Base-by-base conservation (phyloP, 2,113 vertebrate genomes). In the Corythoichthys intestinalis region DNA sequence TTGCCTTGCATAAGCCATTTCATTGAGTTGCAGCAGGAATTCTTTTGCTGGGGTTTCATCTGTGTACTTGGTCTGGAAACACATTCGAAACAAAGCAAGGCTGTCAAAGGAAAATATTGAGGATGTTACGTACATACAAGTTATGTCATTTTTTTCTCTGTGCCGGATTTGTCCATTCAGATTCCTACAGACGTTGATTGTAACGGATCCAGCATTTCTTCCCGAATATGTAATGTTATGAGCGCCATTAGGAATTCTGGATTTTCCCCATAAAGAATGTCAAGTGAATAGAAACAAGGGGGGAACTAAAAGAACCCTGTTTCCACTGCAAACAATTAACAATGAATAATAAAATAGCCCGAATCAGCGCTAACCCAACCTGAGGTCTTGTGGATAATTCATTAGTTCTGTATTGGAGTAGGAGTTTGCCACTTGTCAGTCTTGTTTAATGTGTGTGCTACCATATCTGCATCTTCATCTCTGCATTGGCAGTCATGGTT, bases 41-140 rank as follows among this genome's bases (percentile, higher is more conserved):
- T 92, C 88, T 85, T 88, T 83, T 78, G 74, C 83, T 85, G 82
- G 89, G 86, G 90, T 89, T 48, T 89, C 86, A 88, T 92, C 83
- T 89, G 86, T 89, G 87, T 89, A 89, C 88, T 90, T 88, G 86
- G 85, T 90, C 87, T 91, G 88, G 89, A 90, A 86, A 88, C 85
- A 90, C 89, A 90, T 90, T 75, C 69, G 84, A 90, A 84, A 93
- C 90, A 92, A 91, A 91, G 89, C 86, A 75, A 79, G 84, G 80
- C 86, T 89, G 85, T 91, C 86, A 93, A 63, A 92, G 88, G 88
- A 91, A 89, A 92, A 91, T 88, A 90, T 91, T 91, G 82, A 92
- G 89, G 90, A 92, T 87, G 89, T 90, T 87, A 88, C 89, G 87
- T 89, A 89, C 83, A 91, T 92, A 88, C 65, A 66, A 74, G 83